Percentiles rank a stretch among this genome's conserved stretches.
These are phyloP conservation scores for Glyptemys insculpta DNA, from an alignment of 2,797 vertebrate genomes.

Conservation along the genomic window DNA sequence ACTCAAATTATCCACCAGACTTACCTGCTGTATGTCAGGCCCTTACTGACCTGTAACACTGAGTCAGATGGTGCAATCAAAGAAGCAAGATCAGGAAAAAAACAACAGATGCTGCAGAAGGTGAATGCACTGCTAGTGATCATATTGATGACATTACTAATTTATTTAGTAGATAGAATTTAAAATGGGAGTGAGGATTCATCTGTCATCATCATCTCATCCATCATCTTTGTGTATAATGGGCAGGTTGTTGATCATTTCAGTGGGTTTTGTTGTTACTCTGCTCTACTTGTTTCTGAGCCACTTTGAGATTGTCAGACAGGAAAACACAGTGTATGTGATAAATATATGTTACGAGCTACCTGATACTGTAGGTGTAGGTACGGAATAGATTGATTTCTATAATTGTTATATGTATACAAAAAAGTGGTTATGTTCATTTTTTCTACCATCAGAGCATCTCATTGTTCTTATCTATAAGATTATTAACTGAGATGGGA, in stretches of 20 bases:
- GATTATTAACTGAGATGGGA: neutral
- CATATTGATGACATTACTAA: constrained; percentile 62
- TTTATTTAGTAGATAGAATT: constrained; percentile 60
- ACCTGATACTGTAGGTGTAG: neutral
- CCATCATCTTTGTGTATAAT: constrained; percentile 33
- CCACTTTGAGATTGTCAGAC: neutral
- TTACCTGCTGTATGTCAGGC: neutral
- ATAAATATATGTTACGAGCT: fast-evolving
- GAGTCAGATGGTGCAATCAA: neutral
- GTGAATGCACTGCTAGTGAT: constrained; percentile 44
- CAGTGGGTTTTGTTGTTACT: constrained; percentile 1
- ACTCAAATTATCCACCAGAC: neutral
- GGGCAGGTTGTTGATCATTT: constrained; percentile 38
- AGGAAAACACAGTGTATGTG: neutral
- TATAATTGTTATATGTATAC: neutral
- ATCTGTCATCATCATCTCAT: constrained; percentile 60
- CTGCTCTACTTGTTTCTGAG: fast-evolving
- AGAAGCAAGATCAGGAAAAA: constrained; percentile 29
- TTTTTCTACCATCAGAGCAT: fast-evolving
- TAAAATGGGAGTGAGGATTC: constrained; percentile 43
- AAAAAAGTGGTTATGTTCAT: fast-evolving
- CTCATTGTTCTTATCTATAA: neutral
- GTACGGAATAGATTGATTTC: neutral
- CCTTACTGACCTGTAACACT: neutral
- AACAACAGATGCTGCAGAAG: constrained; percentile 56